Evolutionary conservation across 2,888 invertebrate species (phyloP).

Genomic region (Clanis bilineata): DNA sequence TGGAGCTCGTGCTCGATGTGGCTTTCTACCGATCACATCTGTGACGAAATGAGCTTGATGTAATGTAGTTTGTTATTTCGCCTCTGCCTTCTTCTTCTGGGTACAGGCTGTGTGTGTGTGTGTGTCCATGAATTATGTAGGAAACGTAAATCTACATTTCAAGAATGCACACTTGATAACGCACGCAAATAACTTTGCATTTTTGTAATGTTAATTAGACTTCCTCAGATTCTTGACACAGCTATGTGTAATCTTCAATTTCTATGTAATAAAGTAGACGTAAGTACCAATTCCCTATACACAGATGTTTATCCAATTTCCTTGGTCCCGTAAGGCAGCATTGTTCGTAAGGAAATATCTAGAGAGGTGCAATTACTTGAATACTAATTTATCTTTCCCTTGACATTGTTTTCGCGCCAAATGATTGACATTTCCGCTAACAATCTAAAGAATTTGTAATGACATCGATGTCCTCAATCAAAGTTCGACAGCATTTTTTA

Average conservation of each 20-base stretch:
- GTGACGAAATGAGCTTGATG: too few relatives aligned
- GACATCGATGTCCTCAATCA: slow-evolving; percentile 27
- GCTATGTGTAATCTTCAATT: neutral
- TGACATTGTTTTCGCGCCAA: slow-evolving; percentile 53
- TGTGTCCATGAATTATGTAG: too few relatives aligned
- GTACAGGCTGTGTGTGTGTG: too few relatives aligned
- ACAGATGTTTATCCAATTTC: slow-evolving; percentile 26
- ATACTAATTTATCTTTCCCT: slow-evolving; percentile 52
- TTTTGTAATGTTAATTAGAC: neutral
- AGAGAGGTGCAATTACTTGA: slow-evolving; percentile 37
- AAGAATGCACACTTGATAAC: too few relatives aligned
- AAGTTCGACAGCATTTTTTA: slow-evolving; percentile 13
- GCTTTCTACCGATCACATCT: too few relatives aligned
- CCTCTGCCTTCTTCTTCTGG: too few relatives aligned
- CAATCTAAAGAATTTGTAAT: slow-evolving; percentile 26
- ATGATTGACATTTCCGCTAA: slow-evolving; percentile 40
- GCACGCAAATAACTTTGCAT: too few relatives aligned
- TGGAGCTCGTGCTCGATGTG: too few relatives aligned
- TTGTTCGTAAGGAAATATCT: slow-evolving; percentile 46
- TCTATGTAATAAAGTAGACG: neutral
- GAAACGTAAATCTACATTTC: too few relatives aligned
- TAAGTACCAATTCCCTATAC: neutral
- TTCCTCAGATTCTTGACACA: neutral
- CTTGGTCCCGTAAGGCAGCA: slow-evolving; percentile 43
- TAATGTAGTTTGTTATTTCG: too few relatives aligned